Conservation (phyloP, 2,797 vertebrate species). For the Sternarchorhynchus goeldii region DNA sequence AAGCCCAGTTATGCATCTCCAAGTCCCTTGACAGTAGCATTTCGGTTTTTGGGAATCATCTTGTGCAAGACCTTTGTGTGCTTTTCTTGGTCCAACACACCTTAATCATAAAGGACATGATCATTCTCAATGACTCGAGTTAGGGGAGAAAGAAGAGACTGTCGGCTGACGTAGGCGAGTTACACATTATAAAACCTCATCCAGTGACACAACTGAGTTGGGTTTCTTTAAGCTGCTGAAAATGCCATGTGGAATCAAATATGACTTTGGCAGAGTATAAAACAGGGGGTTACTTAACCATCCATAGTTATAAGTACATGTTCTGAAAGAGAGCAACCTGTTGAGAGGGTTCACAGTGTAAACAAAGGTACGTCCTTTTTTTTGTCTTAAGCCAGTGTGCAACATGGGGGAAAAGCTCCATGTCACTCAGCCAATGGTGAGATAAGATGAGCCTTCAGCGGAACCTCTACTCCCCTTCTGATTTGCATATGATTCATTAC, state of each 20-base stretch:
- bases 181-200: too few relatives aligned
- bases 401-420: not conserved
- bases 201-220: too few relatives aligned
- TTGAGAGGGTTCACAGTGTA: not conserved
- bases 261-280: too few relatives aligned
- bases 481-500: conserved; percentile 30
- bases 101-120: not conserved
- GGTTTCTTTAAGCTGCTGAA: too few relatives aligned
- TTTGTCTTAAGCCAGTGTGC: not conserved
- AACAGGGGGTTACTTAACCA: too few relatives aligned
- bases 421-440: not conserved
- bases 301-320: too few relatives aligned
- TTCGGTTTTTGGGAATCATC: not conserved
- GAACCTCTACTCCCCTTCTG: not conserved
- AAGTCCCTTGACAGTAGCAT: not conserved
- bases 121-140: too few relatives aligned
- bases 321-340: too few relatives aligned
- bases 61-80: not conserved
- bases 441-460: not conserved
- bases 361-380: not conserved
- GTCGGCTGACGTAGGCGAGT: too few relatives aligned
- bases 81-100: not conserved
- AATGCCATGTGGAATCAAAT: too few relatives aligned
- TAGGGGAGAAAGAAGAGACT: too few relatives aligned
- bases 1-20: conserved; percentile 9